These are phyloP conservation scores for Thamnophis sirtalis DNA, from an alignment of 2,113 vertebrate species.

Conservation along the genomic window DNA sequence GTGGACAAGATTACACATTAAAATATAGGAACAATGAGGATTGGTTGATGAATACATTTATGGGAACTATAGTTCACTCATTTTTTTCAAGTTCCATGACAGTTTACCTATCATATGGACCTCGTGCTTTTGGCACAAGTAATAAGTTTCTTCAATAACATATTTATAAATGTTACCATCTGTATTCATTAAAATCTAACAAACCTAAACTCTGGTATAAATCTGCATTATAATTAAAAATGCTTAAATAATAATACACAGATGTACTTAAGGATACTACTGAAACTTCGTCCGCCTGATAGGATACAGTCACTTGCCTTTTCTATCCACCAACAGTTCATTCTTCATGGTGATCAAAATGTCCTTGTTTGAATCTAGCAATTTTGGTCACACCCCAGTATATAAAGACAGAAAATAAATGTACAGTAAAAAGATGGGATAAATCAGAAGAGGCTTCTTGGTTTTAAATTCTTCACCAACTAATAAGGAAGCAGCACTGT, in stretches of 20 bases:
- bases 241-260: constrained; percentile 76
- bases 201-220: constrained; percentile 77
- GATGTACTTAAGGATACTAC: constrained; percentile 60
- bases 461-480: constrained; percentile 99
- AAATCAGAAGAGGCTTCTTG: constrained; percentile 98
- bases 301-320: constrained; percentile 59
- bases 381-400: constrained; percentile 87
- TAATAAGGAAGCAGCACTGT: constrained; percentile 95
- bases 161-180: constrained; percentile 64
- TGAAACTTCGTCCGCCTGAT: constrained; percentile 58
- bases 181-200: constrained; percentile 72
- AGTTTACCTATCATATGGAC: constrained; percentile 51
- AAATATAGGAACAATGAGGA: constrained; percentile 67
- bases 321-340: constrained; percentile 46
- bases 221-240: constrained; percentile 68
- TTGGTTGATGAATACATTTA: constrained; percentile 78
- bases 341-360: constrained; percentile 57
- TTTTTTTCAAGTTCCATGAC: constrained; percentile 63
- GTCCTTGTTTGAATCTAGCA: constrained; percentile 62
- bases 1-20: constrained; percentile 75
- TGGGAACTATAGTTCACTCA: constrained; percentile 68
- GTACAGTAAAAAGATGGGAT: constrained; percentile 98
- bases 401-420: constrained; percentile 99
- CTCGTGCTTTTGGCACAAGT: constrained; percentile 73
- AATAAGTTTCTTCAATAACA: constrained; percentile 49